These are phyloP conservation scores for Drosophila aff. DNA, from an alignment of 1,140 invertebrate genomes.

Conservation along the genomic window DNA sequence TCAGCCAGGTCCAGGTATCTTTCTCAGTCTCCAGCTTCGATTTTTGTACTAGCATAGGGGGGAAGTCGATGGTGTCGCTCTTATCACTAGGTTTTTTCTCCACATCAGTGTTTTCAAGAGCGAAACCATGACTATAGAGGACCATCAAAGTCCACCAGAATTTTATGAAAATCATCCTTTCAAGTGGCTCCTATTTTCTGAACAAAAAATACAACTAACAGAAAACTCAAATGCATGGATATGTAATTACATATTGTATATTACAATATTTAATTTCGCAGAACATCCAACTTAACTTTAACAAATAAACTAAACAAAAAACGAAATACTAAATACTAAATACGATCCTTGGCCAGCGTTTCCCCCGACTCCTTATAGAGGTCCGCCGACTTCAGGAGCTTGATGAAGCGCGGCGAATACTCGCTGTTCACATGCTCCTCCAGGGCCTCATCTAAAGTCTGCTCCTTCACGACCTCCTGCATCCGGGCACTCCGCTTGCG, in stretches of 20 bases:
- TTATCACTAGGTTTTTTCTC: not conserved
- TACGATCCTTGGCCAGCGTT: conserved; percentile 46
- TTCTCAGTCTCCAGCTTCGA: not conserved
- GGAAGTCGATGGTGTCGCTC: not conserved
- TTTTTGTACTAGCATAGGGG: not conserved
- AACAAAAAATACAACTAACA: not conserved
- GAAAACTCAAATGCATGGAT: too few species aligned
- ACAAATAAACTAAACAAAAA: conserved; percentile 5
- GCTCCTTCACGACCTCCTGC: conserved; percentile 29
- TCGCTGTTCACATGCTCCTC: conserved; percentile 21
- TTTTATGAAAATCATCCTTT: not conserved
- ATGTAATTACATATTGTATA: not conserved
- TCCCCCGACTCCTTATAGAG: conserved; percentile 62
- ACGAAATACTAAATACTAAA: not conserved
- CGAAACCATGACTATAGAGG: not conserved
- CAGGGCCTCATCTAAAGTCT: not conserved
- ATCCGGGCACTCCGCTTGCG: conserved; percentile 35
- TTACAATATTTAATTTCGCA: not conserved
- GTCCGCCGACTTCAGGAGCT: conserved; percentile 63
- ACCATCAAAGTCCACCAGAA: not conserved
- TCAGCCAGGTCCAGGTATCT: not conserved
- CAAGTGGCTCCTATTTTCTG: not conserved
- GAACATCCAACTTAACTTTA: not conserved
- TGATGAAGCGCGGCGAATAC: conserved; percentile 60
- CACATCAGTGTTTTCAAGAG: not conserved